Evolutionary conservation across 2,113 vertebrate species (phyloP).

Genomic region (Muscicapa adusta): DNA sequence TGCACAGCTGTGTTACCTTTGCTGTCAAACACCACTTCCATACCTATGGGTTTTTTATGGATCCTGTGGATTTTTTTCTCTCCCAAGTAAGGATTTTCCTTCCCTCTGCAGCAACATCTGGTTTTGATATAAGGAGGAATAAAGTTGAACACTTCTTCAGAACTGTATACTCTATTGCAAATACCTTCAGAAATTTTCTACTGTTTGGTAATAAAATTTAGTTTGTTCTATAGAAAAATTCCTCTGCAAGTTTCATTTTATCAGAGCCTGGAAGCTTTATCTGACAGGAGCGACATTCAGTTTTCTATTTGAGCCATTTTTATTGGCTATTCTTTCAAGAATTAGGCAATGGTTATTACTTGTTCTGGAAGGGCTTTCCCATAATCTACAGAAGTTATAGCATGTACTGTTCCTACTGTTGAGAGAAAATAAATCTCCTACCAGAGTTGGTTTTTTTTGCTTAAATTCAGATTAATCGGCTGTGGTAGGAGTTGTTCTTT

Average conservation of each 20-base stretch:
- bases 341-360: neutral
- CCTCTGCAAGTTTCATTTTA: neutral
- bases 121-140: neutral
- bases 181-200: neutral
- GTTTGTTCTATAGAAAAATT: neutral
- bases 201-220: neutral
- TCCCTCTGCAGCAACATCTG: neutral
- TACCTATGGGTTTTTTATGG: neutral
- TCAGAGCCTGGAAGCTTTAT: neutral
- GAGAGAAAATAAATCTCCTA: neutral
- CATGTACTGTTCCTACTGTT: neutral
- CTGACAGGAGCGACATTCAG: neutral
- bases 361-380: neutral
- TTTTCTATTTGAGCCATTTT: neutral
- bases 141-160: slow-evolving; percentile 5
- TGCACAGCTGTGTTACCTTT: neutral
- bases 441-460: neutral
- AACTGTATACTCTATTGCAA: neutral
- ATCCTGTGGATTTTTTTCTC: neutral
- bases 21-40: neutral
- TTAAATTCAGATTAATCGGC: neutral
- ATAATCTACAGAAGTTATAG: neutral
- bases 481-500: neutral
- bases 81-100: neutral
- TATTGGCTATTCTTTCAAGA: slow-evolving; percentile 3